Conservation (phyloP, 2,888 invertebrate genomes). For the Agelastica alni region DNA sequence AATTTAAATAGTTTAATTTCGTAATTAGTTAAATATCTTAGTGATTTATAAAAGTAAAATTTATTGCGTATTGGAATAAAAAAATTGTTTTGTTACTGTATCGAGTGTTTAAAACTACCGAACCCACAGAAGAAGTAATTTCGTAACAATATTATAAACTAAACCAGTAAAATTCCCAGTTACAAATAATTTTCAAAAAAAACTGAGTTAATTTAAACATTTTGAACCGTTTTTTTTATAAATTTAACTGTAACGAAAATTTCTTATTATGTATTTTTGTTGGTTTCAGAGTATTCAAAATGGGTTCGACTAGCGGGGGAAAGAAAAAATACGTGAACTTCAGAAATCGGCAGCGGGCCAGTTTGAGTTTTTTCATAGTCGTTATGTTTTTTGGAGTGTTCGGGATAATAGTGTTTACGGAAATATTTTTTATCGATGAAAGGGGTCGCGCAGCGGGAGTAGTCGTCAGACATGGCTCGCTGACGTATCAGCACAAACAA, state of each 20-base stretch:
- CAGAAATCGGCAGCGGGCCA: constrained; percentile 76
- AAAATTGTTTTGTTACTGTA: too few relatives aligned
- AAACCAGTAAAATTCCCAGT: too few relatives aligned
- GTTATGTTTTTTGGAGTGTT: constrained; percentile 90
- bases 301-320: constrained; percentile 52
- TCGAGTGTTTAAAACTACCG: too few relatives aligned
- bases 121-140: too few relatives aligned
- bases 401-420: constrained; percentile 84
- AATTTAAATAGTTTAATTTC: too few relatives aligned
- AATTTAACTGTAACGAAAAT: not conserved
- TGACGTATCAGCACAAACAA: constrained; percentile 60
- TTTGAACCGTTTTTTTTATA: too few relatives aligned
- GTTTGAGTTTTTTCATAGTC: constrained; percentile 88
- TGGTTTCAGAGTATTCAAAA: constrained; percentile 31
- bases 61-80: too few relatives aligned
- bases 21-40: too few relatives aligned
- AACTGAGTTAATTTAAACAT: too few relatives aligned
- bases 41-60: too few relatives aligned
- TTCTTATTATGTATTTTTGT: not conserved
- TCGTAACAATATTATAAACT: too few relatives aligned
- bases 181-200: too few relatives aligned
- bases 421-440: constrained; percentile 74
- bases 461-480: constrained; percentile 60
- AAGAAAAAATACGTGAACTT: constrained; percentile 48
- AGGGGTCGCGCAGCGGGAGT: constrained; percentile 61